phyloP scores from a whole-genome alignment of 2,797 vertebrate genomes.

The Mus minutoides region DNA sequence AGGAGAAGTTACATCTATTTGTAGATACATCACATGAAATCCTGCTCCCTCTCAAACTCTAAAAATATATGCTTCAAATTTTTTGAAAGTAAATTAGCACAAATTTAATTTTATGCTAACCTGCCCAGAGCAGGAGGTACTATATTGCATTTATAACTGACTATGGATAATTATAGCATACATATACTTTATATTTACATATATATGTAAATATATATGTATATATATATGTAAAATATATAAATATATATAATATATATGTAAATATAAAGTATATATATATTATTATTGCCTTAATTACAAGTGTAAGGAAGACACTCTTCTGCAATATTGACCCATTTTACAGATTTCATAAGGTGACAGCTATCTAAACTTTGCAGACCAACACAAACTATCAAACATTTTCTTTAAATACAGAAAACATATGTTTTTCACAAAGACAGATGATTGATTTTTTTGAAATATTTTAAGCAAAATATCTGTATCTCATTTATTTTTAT shows the following conservation, averaged over 20 bases:
- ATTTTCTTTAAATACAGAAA: conserved; percentile 15
- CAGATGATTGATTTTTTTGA: not conserved
- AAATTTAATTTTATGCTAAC: conserved; percentile 85
- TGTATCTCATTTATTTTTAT: not conserved
- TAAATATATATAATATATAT: not conserved
- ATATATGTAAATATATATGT: not conserved
- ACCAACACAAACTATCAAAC: not conserved
- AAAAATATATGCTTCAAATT: conserved; percentile 68
- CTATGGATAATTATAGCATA: conserved; percentile 64
- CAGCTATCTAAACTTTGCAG: not conserved
- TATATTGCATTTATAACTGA: conserved; percentile 76
- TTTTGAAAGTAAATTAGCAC: conserved; percentile 73
- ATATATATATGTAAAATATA: not conserved
- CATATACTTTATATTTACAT: conserved; percentile 47
- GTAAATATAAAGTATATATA: not conserved
- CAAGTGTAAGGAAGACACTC: conserved; percentile 59
- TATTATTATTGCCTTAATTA: not conserved
- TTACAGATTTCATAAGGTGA: conserved; percentile 28
- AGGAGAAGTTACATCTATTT: not conserved
- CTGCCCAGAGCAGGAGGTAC: conserved; percentile 68
- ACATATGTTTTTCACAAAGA: conserved; percentile 10
- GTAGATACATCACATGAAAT: conserved; percentile 25
- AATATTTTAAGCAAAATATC: conserved; percentile 46
- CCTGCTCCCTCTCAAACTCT: conserved; percentile 67
- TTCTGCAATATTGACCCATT: conserved; percentile 64